Percentiles rank a stretch among this genome's conserved stretches.
Conservation (phyloP, 2,113 vertebrate species). For the Bagarius yarrelli region DNA sequence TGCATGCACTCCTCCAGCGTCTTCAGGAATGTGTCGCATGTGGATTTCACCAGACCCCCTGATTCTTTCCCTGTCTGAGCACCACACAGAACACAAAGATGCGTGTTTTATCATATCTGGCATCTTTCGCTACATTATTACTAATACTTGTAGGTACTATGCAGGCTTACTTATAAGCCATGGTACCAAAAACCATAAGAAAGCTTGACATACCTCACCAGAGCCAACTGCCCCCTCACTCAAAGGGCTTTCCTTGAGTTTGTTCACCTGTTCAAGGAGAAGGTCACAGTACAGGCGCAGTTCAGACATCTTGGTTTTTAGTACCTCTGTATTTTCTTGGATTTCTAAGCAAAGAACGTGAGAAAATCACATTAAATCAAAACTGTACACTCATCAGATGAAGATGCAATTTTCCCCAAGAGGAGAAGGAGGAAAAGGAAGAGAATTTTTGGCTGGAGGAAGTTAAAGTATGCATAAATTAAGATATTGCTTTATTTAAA, state of each 20-base stretch:
- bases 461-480: not conserved
- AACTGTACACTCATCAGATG: not conserved
- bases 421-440: not conserved
- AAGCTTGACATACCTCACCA: conserved; percentile 58
- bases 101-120: conserved; percentile 51
- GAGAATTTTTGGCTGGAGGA: not conserved
- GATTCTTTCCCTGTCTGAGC: conserved; percentile 78
- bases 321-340: conserved; percentile 89
- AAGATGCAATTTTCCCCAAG: too few species aligned
- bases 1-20: conserved; percentile 98
- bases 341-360: conserved; percentile 74
- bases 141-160: not conserved
- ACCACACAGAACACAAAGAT: conserved; percentile 16
- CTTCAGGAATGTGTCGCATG: conserved; percentile 92
- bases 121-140: not conserved
- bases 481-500: not conserved
- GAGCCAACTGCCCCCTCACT: conserved; percentile 57
- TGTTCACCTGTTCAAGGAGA: conserved; percentile 94
- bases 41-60: conserved; percentile 88
- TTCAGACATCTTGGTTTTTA: conserved; percentile 97
- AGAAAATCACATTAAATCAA: not conserved
- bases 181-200: conserved; percentile 15
- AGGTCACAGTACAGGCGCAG: conserved; percentile 96
- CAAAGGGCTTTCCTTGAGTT: conserved; percentile 70
- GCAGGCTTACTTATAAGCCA: not conserved